Evolutionary conservation across 2,113 vertebrate species (phyloP).

Genomic region (Perca schrenkii): DNA sequence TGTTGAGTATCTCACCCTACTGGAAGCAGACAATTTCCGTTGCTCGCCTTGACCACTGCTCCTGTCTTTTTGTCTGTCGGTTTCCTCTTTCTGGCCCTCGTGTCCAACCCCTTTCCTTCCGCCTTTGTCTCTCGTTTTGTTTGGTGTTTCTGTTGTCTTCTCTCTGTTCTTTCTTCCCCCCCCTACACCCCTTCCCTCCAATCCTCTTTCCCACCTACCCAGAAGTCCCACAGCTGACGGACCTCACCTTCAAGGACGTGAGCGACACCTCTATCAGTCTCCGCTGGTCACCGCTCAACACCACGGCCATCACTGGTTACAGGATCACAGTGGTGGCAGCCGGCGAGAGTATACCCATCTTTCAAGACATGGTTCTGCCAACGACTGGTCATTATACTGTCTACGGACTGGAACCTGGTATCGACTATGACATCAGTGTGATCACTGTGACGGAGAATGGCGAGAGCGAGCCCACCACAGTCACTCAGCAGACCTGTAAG

Average conservation of each 20-base stretch:
- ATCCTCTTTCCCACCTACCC: constrained; percentile 61
- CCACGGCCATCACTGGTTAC: constrained; percentile 94
- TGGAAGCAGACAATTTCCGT: constrained; percentile 38
- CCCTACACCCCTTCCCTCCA: constrained; percentile 18
- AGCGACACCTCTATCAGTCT: constrained; percentile 96
- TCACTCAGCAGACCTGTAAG: constrained; percentile 98
- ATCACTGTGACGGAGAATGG: constrained; percentile 95
- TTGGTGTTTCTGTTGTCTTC: constrained; percentile 15
- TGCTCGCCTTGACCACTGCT: constrained; percentile 41
- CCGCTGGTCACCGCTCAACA: constrained; percentile 95
- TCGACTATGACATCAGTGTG: constrained; percentile 97
- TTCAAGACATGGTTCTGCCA: constrained; percentile 93
- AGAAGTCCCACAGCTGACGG: constrained; percentile 95
- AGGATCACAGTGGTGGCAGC: constrained; percentile 95
- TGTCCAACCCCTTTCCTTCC: constrained; percentile 17
- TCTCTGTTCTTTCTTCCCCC: neutral
- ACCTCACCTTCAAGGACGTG: constrained; percentile 94
- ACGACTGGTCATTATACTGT: constrained; percentile 93
- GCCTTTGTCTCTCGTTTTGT: constrained; percentile 10
- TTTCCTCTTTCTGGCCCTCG: constrained; percentile 18
- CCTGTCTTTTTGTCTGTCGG: constrained; percentile 31
- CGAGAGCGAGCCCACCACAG: constrained; percentile 92
- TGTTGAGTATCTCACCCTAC: constrained; percentile 32
- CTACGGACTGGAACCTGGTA: constrained; percentile 95
- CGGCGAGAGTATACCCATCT: constrained; percentile 95